Evolutionary conservation across 2,888 invertebrate genomes (phyloP), one percentile per base, ranked within the genome.

Genomic region (Heliconius sara): DNA sequence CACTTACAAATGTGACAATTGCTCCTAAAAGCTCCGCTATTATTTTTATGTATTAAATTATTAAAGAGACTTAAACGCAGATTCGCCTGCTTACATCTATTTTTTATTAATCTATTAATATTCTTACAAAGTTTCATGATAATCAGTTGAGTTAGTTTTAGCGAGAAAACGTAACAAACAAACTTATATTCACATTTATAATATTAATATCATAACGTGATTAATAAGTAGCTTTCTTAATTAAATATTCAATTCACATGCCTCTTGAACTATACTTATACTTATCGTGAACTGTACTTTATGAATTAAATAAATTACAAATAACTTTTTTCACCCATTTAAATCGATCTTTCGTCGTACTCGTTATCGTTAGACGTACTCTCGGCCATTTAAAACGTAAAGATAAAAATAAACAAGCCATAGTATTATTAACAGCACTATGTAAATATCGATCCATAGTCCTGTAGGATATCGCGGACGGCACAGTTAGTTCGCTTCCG

Each of bases 371-470:
- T 19, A 47, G 83, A 76, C 79, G 66, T 83, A 84, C 81, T 77
- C 82, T 81, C 82, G 82, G 80, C 83, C 78, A 84, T 85, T 82
- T 83, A 80, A 83, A 80, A 83, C 81, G 82, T 85, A 81, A 85
- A 83, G 83, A 84, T 86, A 87, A 85, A 86, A 87, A 87, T 86
- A 87, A 86, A 86, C 83, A 86, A 84, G 84, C 85, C 80, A 82
- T 80, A 84, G 89, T 91, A 91, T 93, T 93, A 93, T 93, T 93
- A 93, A 93, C 93, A 92, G 89, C 90, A 89, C 90, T 92, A 94
- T 93, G 92, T 94, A 92, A 93, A 94, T 94, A 95, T 95, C 93
- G 95, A 95, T 95, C 92, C 90, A 91, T 94, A 92, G 89, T 95
- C 86, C 87, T 93, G 92, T 89, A 93, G 94, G 94, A 94, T 91